Conservation (phyloP, 2,797 vertebrate genomes). For the Chloroceryle inda region DNA sequence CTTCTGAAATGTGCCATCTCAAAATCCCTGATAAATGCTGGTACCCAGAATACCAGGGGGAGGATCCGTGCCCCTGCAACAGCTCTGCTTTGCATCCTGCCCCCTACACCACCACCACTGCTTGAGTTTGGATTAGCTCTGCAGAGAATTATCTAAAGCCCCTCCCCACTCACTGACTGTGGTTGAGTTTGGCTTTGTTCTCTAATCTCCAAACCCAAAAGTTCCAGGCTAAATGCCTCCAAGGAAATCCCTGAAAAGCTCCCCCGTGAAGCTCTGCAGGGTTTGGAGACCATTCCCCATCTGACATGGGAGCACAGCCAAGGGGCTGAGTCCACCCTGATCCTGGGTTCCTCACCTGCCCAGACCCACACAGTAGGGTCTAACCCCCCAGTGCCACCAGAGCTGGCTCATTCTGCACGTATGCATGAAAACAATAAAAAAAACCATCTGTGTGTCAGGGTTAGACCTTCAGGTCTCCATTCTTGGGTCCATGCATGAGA, state of each 20-base stretch:
- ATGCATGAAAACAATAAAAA: neutral
- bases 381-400: neutral
- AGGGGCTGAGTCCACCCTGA: neutral
- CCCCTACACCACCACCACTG: neutral
- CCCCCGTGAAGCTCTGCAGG: neutral
- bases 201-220: neutral
- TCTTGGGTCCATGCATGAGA: neutral
- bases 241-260: neutral
- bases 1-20: neutral
- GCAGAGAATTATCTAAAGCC: neutral
- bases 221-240: neutral
- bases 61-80: accelerated
- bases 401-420: neutral
- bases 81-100: neutral
- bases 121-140: neutral
- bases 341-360: neutral
- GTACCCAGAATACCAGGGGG: neutral
- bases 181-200: neutral
- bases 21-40: neutral
- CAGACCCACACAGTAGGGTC: neutral
- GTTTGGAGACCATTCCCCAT: neutral
- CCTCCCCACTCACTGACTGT: accelerated
- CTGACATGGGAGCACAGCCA: accelerated
- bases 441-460: neutral
- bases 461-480: neutral